Base-by-base conservation (phyloP, 2,797 vertebrate genomes). In the Myiothlypis coronata region DNA sequence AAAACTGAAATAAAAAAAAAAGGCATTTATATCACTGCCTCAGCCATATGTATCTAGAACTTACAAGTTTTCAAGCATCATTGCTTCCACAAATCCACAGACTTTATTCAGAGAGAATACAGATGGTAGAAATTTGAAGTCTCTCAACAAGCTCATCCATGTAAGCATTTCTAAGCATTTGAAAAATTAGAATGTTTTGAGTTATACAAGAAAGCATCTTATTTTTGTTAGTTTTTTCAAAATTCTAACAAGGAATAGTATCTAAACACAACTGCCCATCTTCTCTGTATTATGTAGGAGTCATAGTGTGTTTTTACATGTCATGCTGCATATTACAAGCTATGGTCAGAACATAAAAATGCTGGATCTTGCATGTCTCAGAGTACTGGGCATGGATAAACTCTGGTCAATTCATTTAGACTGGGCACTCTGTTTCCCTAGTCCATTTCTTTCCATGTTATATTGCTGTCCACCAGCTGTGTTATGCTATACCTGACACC, bases 241-340 rank as follows among this genome's bases (percentile, higher is more conserved):
- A 69, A 47, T 47, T 61, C 24, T 41, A 19, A 8, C 21, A 41
- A 55, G 21, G 30, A 55, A 18, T 41, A 55, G 26, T 47, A 22
- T 69, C n/a, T 69, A 55, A 69, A 53, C 30, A 34, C 24, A 53
- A 8, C 24, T 47, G 26, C 17, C 30, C 12, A 15, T 61, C 34
- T 61, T 55, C 39, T 53, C 34, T 34, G 4, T 53, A 8, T 46
- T 39, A 14, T 17, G 3, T 60, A 34, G 39, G 19, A 28, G 24
- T n/a, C 8, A 6, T 3, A 17, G 5, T 5, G 3, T 39, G 24
- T 21, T 77, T 52, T 68, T 53, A 28, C 24, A 17, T 0, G 1
- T 46, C 39, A 24, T 28, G 24, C 20, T n/a, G 16, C 28, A 12
- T 44, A 17, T n/a, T n/a, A 28, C 16, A 59, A n/a, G 3, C 19